Evolutionary conservation across 2,888 invertebrate species (phyloP).

Genomic region (Fabriciana adippe): DNA sequence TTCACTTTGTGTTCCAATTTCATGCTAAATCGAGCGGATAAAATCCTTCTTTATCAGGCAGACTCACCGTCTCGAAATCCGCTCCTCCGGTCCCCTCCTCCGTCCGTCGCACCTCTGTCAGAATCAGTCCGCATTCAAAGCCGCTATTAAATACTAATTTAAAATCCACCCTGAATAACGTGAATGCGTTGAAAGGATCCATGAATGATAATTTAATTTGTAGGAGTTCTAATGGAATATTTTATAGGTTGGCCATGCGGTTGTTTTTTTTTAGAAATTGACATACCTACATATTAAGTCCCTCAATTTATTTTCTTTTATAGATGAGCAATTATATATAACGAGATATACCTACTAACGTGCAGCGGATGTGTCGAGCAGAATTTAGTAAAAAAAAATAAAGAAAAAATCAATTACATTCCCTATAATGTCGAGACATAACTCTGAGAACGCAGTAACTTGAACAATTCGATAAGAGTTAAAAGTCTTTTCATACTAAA

Average conservation of each 20-base stretch:
- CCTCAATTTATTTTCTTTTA: not conserved
- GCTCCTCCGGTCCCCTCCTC: slow-evolving; percentile 44
- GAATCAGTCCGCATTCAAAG: slow-evolving; percentile 43
- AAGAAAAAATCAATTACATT: slow-evolving; percentile 50
- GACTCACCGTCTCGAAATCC: slow-evolving; percentile 73
- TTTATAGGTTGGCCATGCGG: not conserved
- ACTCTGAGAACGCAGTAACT: slow-evolving; percentile 55
- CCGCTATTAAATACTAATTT: slow-evolving; percentile 72
- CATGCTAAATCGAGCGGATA: slow-evolving; percentile 82
- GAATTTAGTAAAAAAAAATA: slow-evolving; percentile 50
- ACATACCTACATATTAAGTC: not conserved
- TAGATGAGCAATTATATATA: slow-evolving; percentile 30
- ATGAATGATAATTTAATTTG: slow-evolving; percentile 64
- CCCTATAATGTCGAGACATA: slow-evolving; percentile 53
- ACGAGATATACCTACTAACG: slow-evolving; percentile 22
- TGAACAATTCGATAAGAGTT: slow-evolving; percentile 48
- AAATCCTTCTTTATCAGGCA: slow-evolving; percentile 80
- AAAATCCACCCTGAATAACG: slow-evolving; percentile 68
- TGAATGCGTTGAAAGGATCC: slow-evolving; percentile 64
- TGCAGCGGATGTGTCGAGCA: slow-evolving; percentile 50
- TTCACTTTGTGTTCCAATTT: slow-evolving; percentile 83
- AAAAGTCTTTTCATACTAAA: slow-evolving; percentile 52
- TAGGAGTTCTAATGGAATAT: slow-evolving; percentile 17
- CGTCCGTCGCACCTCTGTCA: slow-evolving; percentile 41
- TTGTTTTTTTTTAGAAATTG: not conserved